Evolutionary conservation across 2,888 invertebrate genomes (phyloP).

Genomic region (Chelonus formosanus): DNA sequence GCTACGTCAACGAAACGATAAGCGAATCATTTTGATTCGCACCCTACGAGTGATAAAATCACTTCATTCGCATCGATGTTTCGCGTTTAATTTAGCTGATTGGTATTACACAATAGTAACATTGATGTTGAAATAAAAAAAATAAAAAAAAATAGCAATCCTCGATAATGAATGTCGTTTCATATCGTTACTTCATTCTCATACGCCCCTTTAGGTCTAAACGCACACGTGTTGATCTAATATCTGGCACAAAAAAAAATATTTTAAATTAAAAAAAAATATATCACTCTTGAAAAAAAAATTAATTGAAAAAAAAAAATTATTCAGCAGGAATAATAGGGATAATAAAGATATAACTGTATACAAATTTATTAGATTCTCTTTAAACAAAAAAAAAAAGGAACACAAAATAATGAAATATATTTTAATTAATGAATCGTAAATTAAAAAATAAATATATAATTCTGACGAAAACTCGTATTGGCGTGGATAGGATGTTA

Average conservation of each 20-base stretch:
- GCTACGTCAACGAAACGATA: too few species aligned
- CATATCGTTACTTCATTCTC: background rate
- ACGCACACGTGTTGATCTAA: slow-evolving; percentile 9
- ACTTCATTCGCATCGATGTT: too few species aligned
- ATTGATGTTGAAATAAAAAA: background rate
- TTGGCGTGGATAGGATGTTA: slow-evolving; percentile 46
- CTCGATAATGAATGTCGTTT: background rate
- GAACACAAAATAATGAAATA: slow-evolving; percentile 6
- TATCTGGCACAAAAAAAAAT: slow-evolving; percentile 13
- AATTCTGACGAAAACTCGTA: slow-evolving; percentile 32
- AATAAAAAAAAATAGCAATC: too few species aligned
- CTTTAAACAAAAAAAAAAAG: too few species aligned
- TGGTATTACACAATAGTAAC: background rate
- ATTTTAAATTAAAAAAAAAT: slow-evolving; percentile 4
- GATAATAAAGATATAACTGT: too few species aligned
- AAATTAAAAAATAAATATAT: slow-evolving; percentile 9
- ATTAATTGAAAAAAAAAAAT: background rate
- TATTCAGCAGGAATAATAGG: too few species aligned
- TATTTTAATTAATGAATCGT: background rate
- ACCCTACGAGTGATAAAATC: too few species aligned
- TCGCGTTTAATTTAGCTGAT: too few species aligned
- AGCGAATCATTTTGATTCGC: too few species aligned
- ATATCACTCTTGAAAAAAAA: background rate
- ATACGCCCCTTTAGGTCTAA: slow-evolving; percentile 7
- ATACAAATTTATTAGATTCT: too few species aligned